Evolutionary conservation across 1,140 invertebrate genomes (phyloP).

Genomic region (Cyclina sinensis): DNA sequence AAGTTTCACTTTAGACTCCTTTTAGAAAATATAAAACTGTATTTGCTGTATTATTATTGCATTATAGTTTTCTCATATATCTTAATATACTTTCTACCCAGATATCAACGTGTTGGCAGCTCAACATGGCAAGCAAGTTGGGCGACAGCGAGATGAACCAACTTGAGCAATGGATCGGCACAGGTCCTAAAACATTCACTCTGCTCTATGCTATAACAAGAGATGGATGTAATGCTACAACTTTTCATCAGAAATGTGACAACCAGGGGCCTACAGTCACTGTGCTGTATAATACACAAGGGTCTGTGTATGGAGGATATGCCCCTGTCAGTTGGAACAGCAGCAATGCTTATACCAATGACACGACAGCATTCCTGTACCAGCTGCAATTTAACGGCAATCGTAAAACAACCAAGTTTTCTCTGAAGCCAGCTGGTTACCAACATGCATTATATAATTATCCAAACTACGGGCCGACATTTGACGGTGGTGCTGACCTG

Average conservation of each 20-base stretch:
- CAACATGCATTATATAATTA: slow-evolving; percentile 26
- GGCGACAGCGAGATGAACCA: background rate
- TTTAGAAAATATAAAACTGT: no score
- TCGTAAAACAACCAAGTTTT: slow-evolving; percentile 32
- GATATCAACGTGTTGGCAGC: no score
- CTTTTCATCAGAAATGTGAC: slow-evolving; percentile 73
- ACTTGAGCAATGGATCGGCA: slow-evolving; percentile 9
- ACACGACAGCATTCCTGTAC: slow-evolving; percentile 69
- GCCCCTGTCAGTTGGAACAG: slow-evolving; percentile 53
- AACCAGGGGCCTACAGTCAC: slow-evolving; percentile 71
- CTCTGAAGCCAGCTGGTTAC: background rate
- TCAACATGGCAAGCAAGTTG: background rate
- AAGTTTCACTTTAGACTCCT: no score
- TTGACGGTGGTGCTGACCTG: slow-evolving; percentile 54
- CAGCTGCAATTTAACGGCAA: slow-evolving; percentile 39
- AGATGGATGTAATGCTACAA: slow-evolving; percentile 63
- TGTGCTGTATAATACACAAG: slow-evolving; percentile 68
- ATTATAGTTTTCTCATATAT: no score
- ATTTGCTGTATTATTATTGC: no score
- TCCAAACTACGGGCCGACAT: slow-evolving; percentile 46
- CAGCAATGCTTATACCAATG: slow-evolving; percentile 11
- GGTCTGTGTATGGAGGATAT: slow-evolving; percentile 72
- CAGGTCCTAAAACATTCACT: slow-evolving; percentile 46
- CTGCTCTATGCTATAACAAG: slow-evolving; percentile 66
- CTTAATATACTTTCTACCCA: no score